Percentiles rank a stretch among this genome's conserved stretches.
phyloP scores from a whole-genome alignment of 2,888 invertebrate genomes.

The Polydesmus complanatus region DNA sequence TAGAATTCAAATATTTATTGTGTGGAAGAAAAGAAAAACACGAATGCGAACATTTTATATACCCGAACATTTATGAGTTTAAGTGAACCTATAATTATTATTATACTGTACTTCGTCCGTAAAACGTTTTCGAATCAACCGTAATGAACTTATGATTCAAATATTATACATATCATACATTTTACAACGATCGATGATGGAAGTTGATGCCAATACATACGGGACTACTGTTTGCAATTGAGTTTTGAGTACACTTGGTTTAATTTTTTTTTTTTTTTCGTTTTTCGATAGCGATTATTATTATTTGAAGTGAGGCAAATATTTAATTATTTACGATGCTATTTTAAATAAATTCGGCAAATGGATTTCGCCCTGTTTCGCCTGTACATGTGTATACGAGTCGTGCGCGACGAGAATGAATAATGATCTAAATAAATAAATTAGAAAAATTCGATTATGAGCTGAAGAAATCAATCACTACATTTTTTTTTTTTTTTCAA shows the following conservation, averaged over 20 bases:
- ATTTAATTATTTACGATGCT: no score
- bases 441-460: neutral
- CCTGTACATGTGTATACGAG: no score
- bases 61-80: neutral
- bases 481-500: no score
- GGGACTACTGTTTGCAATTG: neutral
- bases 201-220: neutral
- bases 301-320: neutral
- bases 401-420: neutral
- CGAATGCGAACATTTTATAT: neutral
- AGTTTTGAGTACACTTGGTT: neutral
- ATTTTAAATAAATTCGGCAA: no score
- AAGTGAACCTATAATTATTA: no score
- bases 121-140: no score
- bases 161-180: neutral
- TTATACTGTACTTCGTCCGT: no score
- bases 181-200: neutral
- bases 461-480: no score
- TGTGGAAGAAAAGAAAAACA: no score
- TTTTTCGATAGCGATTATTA: neutral
- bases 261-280: neutral
- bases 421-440: neutral
- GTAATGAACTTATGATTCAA: neutral
- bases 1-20: no score
- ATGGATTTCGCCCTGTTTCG: no score